Evolutionary conservation across 1,140 invertebrate species (phyloP), one percentile per base, ranked within the genome.

Genomic region (Lysiphlebus fabarum): DNA sequence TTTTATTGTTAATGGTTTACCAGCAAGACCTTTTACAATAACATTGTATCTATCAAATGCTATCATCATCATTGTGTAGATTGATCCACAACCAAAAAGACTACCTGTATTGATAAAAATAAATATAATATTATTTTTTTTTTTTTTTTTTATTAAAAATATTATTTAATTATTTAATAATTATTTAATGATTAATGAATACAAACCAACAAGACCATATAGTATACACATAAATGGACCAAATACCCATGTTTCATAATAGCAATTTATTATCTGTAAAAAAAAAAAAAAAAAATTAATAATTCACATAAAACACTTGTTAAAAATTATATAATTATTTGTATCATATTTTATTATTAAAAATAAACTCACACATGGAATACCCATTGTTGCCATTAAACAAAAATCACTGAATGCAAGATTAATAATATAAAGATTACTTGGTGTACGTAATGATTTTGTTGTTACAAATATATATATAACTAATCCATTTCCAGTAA

Each of bases 1-100:
- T 47, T 84, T 86, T 66, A 85, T 85, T 42, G 86, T 88, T 76
- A 90, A 75, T 17, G 86, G 86, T 60, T 82, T 84, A 4, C 83
- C 86, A 9, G 85, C 81, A 65, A 89, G 82, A 66, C 86, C 72
- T 62, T 78, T 74, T 26, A 82, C 80, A 62, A 84, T 84, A 54
- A 83, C 81, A 56, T 80, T 79, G 73, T 83, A 84, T 50, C 83
- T 71, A 65, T 84, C 83, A 11, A 82, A 65, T 42, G 82, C 73
- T 44, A 83, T 82, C 62, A 79, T 70, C 2, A 79, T 77, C 71
- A 83, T 75, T 1, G 78, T 80, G 73, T 80, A 81, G 51, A 84
- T 83, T 54, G 82, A 83, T 57, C 72, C 78, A 59, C 81, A 75
- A 36, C 82, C 82, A 62, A 81, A 82, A 7, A 83, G 74, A 10